These are phyloP conservation scores for Drosophila oshimai DNA, from an alignment of 1,140 invertebrate genomes.

Conservation along the genomic window DNA sequence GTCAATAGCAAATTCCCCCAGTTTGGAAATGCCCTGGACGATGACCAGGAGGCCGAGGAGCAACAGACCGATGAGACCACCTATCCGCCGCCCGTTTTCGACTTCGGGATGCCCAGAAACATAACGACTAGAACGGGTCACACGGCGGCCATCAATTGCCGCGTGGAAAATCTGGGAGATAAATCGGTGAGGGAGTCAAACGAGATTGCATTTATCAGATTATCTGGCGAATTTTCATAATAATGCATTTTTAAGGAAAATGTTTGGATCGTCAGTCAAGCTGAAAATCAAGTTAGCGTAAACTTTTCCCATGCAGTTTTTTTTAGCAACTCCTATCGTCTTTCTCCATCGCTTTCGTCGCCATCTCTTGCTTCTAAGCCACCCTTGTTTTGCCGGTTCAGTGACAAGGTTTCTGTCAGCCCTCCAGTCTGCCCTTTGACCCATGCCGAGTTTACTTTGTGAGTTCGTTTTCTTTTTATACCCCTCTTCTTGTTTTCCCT, in stretches of 20 bases:
- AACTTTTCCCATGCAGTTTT: conserved; percentile 38
- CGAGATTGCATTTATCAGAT: conserved; percentile 33
- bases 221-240: conserved; percentile 25
- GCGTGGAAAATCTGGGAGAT: conserved; percentile 91
- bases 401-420: conserved; percentile 48
- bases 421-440: conserved; percentile 19
- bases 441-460: conserved; percentile 58
- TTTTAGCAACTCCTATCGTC: conserved; percentile 31
- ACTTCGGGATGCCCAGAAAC: conserved; percentile 90
- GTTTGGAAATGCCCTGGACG: conserved; percentile 57
- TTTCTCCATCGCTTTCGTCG: conserved; percentile 36
- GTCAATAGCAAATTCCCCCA: conserved; percentile 53
- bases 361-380: conserved; percentile 24
- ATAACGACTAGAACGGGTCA: conserved; percentile 92
- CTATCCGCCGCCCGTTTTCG: conserved; percentile 87
- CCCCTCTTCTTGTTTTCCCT: not conserved
- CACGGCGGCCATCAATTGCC: conserved; percentile 92
- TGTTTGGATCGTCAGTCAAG: conserved; percentile 68
- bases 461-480: conserved; percentile 47
- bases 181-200: conserved; percentile 88
- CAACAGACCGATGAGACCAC: conserved; percentile 50
- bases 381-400: conserved; percentile 53
- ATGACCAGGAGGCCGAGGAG: conserved; percentile 40
- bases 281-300: conserved; percentile 73
- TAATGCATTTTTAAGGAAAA: conserved; percentile 67